Conservation (phyloP, 2,888 invertebrate genomes). For the Phengaris alcon region DNA sequence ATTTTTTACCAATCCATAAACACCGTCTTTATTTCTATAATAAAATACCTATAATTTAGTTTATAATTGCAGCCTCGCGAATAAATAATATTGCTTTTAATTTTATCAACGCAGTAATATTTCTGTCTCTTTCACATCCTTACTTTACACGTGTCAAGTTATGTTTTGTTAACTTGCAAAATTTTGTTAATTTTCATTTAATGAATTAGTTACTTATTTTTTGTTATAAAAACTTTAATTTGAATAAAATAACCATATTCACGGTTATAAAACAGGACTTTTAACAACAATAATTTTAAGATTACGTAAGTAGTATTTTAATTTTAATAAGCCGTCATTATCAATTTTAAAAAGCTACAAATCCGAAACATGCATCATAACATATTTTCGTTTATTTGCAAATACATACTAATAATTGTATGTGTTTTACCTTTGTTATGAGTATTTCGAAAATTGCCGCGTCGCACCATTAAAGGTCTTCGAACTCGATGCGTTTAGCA, state of each 20-base stretch:
- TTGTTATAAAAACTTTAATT: neutral
- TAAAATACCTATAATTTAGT: constrained; percentile 45
- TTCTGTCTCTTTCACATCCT: neutral
- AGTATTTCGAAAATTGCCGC: constrained; percentile 19
- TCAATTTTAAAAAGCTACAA: constrained; percentile 1
- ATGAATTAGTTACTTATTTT: neutral
- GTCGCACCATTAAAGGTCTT: constrained; percentile 21
- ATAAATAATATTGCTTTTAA: constrained; percentile 68
- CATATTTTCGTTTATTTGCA: neutral
- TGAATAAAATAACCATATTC: neutral
- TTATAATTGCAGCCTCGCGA: constrained; percentile 70
- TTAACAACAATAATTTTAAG: neutral
- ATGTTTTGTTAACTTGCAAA: neutral
- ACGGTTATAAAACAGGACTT: neutral
- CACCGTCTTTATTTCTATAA: neutral
- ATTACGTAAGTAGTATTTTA: neutral
- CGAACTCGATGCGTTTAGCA: constrained; percentile 7
- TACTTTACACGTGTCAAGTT: constrained; percentile 12
- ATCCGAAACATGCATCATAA: neutral
- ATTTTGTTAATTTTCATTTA: neutral
- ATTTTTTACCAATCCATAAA: too few species aligned
- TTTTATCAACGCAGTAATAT: constrained; percentile 2
- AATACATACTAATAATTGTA: constrained; percentile 13
- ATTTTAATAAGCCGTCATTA: neutral
- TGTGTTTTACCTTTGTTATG: constrained; percentile 19